A percentile compares a stretch with the other conserved stretches of the same genome.
phyloP scores from a whole-genome alignment of 2,113 vertebrate genomes.

The Anthoscopus minutus region DNA sequence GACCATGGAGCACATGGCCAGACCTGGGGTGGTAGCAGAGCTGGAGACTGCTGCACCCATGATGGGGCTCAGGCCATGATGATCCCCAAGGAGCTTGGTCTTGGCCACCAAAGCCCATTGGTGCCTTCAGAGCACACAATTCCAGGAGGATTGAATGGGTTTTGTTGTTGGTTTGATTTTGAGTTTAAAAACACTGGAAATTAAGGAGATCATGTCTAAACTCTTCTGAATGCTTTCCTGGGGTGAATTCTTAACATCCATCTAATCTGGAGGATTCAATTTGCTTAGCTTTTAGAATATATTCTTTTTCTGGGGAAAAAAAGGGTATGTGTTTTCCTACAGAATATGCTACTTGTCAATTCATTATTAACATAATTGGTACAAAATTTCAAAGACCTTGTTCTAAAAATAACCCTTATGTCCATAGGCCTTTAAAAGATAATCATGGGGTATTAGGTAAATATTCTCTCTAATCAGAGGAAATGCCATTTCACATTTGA shows the following conservation, averaged over 20 bases:
- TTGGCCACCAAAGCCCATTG: neutral
- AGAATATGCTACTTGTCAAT: neutral
- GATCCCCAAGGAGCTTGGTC: neutral
- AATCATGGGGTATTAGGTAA: neutral
- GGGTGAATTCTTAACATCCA: neutral
- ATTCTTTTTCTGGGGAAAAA: neutral
- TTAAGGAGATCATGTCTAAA: neutral
- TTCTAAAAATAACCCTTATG: neutral
- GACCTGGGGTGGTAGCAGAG: neutral
- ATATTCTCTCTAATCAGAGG: neutral
- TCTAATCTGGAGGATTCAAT: neutral
- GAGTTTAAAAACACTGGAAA: neutral
- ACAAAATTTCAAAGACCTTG: neutral
- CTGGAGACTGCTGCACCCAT: neutral
- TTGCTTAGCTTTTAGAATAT: neutral
- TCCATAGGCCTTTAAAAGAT: neutral
- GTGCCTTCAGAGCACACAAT: neutral
- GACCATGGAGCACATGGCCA: neutral
- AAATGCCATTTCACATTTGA: neutral
- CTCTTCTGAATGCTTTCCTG: neutral
- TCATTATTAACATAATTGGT: neutral
- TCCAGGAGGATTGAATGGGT: neutral
- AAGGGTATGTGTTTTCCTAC: neutral
- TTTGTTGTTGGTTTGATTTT: neutral
- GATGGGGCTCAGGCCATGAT: neutral